These are phyloP conservation scores for Desoria tigrina DNA, from an alignment of 2,888 invertebrate species.

Conservation along the genomic window DNA sequence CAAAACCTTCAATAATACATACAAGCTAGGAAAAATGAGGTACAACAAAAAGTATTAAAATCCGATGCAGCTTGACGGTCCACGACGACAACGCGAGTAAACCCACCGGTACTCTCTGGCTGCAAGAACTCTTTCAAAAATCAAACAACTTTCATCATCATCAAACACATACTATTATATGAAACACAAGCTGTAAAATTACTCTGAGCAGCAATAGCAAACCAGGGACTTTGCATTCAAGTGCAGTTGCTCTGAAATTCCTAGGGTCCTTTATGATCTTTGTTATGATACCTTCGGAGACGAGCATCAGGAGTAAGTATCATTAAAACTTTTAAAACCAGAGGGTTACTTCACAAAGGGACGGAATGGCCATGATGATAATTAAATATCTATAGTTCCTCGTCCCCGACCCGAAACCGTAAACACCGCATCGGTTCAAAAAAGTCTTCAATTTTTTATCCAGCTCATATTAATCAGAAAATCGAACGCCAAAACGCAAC, in stretches of 20 bases:
- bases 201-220: no score
- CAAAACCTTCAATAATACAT: not conserved
- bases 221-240: no score
- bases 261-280: not conserved
- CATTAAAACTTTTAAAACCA: no score
- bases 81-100: not conserved
- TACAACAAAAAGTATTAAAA: slow-evolving; percentile 4
- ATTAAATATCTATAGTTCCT: no score
- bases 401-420: no score
- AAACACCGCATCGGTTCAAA: no score
- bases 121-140: not conserved
- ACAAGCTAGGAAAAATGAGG: not conserved
- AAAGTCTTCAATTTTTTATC: no score
- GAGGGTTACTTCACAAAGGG: no score
- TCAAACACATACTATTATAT: not conserved
- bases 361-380: no score
- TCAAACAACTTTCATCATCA: not conserved
- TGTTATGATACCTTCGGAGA: not conserved
- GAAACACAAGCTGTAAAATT: not conserved
- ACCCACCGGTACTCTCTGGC: not conserved
- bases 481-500: no score
- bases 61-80: not conserved
- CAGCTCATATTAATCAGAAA: no score
- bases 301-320: no score
- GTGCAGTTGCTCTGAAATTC: not conserved